phyloP scores from a whole-genome alignment of 2,113 vertebrate genomes.

The Agapornis roseicollis region DNA sequence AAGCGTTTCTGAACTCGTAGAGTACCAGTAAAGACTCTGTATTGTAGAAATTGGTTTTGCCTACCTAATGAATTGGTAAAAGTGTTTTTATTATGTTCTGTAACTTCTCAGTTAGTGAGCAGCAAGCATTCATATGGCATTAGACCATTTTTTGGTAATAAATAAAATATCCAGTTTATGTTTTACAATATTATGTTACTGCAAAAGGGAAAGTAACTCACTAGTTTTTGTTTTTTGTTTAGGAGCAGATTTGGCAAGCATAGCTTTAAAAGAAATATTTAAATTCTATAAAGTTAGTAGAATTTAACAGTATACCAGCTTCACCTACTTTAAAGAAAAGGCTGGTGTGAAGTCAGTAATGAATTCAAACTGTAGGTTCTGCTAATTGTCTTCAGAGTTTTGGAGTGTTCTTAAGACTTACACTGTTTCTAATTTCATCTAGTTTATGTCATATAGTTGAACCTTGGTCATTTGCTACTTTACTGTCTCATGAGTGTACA shows the following conservation, averaged over 20 bases:
- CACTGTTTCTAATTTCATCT: not conserved
- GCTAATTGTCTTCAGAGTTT: not conserved
- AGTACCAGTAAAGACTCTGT: not conserved
- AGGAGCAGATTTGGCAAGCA: not conserved
- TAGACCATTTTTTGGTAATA: not conserved
- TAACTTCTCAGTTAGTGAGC: not conserved
- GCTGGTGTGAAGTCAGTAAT: not conserved
- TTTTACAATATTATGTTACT: not conserved
- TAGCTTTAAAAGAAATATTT: not conserved
- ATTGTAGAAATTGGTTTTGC: slow-evolving; percentile 24
- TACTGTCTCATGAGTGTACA: not conserved
- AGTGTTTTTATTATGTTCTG: not conserved
- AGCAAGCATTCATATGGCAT: not conserved
- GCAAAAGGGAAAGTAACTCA: not conserved
- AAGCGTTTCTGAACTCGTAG: slow-evolving; percentile 6
- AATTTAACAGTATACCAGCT: not conserved
- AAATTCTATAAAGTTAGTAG: not conserved
- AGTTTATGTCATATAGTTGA: not conserved
- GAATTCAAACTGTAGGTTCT: not conserved
- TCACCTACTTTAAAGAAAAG: not conserved
- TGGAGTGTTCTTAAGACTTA: not conserved
- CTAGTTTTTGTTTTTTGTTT: not conserved
- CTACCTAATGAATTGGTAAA: slow-evolving; percentile 22
- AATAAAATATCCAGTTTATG: not conserved
- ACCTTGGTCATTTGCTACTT: not conserved